Conservation (phyloP, 2,113 vertebrate genomes). For the Theristicus caerulescens region DNA sequence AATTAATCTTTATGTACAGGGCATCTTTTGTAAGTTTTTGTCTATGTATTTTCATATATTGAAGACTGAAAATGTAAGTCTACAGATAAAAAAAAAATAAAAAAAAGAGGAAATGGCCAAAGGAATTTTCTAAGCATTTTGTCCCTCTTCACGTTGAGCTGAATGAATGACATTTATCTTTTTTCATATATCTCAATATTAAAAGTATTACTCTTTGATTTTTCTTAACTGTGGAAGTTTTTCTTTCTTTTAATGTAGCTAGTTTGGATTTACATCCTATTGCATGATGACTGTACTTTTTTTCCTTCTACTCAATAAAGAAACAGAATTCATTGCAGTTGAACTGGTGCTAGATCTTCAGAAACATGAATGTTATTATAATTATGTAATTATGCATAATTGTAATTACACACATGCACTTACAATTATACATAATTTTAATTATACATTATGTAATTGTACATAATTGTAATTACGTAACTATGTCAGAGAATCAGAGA, state of each 20-base stretch:
- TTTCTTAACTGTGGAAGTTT: not conserved
- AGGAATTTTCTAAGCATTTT: not conserved
- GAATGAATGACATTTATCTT: not conserved
- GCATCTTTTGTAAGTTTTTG: not conserved
- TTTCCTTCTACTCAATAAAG: not conserved
- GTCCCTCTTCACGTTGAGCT: not conserved
- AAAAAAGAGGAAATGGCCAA: not conserved
- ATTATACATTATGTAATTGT: constrained; percentile 67
- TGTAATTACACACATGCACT: constrained; percentile 59
- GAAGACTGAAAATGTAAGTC: not conserved
- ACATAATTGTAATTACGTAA: constrained; percentile 64
- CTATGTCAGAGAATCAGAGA: constrained; percentile 55
- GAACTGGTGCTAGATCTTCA: constrained; percentile 19
- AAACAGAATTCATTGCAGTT: constrained; percentile 7
- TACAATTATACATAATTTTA: constrained; percentile 69
- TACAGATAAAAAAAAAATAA: not conserved
- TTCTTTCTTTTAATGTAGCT: not conserved
- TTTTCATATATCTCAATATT: not conserved
- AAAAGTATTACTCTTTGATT: not conserved
- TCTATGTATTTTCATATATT: not conserved
- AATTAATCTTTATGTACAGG: not conserved
- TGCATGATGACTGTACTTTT: not conserved
- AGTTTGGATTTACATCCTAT: not conserved
- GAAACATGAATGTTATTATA: constrained; percentile 65
- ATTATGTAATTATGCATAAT: constrained; percentile 68